These are phyloP conservation scores for Lasius platythorax DNA, from an alignment of 2,888 invertebrate species.

Conservation along the genomic window DNA sequence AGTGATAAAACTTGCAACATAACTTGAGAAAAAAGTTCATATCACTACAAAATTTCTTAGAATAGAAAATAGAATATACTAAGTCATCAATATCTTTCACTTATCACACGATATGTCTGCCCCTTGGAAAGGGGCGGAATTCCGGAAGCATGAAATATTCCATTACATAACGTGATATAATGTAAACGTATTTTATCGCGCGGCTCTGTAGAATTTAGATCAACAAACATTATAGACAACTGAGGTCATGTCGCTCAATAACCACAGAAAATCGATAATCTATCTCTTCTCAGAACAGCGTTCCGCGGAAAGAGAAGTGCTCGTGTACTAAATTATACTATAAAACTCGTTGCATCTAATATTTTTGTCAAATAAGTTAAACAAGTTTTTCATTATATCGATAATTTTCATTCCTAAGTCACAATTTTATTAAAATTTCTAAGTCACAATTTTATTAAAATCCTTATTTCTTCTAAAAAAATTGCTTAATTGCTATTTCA, in stretches of 20 bases:
- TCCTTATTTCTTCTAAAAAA: background rate
- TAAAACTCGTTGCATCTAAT: background rate
- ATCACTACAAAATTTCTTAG: background rate
- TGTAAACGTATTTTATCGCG: slow-evolving; percentile 55
- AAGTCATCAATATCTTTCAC: slow-evolving; percentile 1
- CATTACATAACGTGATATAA: slow-evolving; percentile 55
- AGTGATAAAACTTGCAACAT: background rate
- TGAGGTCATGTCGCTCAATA: slow-evolving; percentile 40
- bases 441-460: background rate
- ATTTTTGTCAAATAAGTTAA: background rate
- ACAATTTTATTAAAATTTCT: background rate
- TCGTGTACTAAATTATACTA: background rate
- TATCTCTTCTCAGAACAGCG: slow-evolving; percentile 41
- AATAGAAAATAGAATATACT: background rate
- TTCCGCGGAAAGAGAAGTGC: slow-evolving; percentile 13
- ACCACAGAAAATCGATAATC: slow-evolving; percentile 65
- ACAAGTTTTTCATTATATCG: background rate
- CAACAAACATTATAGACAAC: slow-evolving; percentile 55
- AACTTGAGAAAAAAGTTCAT: background rate
- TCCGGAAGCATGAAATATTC: slow-evolving; percentile 25
- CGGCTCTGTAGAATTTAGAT: slow-evolving; percentile 43
- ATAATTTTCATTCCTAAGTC: background rate
- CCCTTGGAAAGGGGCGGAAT: slow-evolving; percentile 3
- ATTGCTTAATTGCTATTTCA: background rate
- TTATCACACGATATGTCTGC: slow-evolving; percentile 33